Conservation (phyloP, 2,113 vertebrate species). For the Lycocorax pyrrhopterus region DNA sequence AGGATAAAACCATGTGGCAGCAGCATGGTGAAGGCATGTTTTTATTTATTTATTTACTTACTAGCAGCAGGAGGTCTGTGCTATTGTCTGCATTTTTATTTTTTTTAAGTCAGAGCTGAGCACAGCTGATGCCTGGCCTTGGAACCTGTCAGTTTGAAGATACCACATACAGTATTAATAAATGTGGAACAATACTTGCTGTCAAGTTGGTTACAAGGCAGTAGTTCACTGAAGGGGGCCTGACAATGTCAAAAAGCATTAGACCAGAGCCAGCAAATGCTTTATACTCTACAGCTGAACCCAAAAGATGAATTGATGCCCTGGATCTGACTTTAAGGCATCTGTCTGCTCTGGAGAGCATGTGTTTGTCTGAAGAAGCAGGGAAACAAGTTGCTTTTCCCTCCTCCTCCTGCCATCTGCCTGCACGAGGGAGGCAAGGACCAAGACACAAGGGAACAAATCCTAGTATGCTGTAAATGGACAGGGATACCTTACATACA, state of each 20-base stretch:
- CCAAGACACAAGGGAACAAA: not conserved
- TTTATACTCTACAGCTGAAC: conserved; percentile 34
- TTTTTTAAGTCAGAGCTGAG: not conserved
- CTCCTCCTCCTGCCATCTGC: not conserved
- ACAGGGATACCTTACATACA: not conserved
- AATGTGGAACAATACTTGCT: conserved; percentile 56
- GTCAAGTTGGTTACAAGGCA: conserved; percentile 56
- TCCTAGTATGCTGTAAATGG: not conserved
- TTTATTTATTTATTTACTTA: conserved; percentile 7
- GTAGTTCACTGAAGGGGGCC: conserved; percentile 16
- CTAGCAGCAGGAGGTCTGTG: not conserved
- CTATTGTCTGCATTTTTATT: not conserved
- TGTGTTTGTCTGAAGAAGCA: not conserved
- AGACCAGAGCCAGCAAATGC: conserved; percentile 29
- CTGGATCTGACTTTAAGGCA: conserved; percentile 44
- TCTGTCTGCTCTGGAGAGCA: not conserved
- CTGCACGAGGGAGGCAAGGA: not conserved
- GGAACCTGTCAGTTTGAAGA: conserved; percentile 14
- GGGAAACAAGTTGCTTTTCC: not conserved
- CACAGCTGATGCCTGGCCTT: conserved; percentile 42
- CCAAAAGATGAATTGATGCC: conserved; percentile 26
- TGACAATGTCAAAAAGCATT: conserved; percentile 54
- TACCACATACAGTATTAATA: not conserved
- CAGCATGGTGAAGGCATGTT: not conserved
- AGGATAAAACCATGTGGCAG: not conserved